Conservation (phyloP, 2,888 invertebrate genomes). For the Agrochola litura region DNA sequence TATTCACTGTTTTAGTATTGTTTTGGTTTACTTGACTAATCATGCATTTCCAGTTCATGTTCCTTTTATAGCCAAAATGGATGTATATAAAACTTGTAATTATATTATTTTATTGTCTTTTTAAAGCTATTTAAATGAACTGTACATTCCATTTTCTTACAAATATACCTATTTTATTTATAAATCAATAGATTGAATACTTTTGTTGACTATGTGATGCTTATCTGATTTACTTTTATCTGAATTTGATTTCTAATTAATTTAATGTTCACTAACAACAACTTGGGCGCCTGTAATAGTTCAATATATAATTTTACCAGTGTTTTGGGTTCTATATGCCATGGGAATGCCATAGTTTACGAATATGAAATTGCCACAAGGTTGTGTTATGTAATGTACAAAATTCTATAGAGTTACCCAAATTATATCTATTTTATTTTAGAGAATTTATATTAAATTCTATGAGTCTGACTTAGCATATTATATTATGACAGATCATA, state of each 20-base stretch:
- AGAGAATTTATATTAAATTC: slow-evolving; percentile 89
- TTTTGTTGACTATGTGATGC: slow-evolving; percentile 38
- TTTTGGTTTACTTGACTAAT: slow-evolving; percentile 62
- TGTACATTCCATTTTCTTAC: slow-evolving; percentile 81
- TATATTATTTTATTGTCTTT: slow-evolving; percentile 51
- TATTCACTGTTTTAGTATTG: slow-evolving; percentile 55
- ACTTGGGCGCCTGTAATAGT: slow-evolving; percentile 71
- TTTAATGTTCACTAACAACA: slow-evolving; percentile 25
- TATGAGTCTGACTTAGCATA: slow-evolving; percentile 88
- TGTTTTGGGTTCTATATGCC: slow-evolving; percentile 67
- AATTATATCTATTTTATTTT: slow-evolving; percentile 81
- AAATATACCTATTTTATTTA: slow-evolving; percentile 50
- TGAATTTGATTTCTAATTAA: slow-evolving; percentile 27
- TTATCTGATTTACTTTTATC: slow-evolving; percentile 36
- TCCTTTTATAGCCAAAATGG: slow-evolving; percentile 76
- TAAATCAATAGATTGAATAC: slow-evolving; percentile 30
- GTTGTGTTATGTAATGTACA: slow-evolving; percentile 88
- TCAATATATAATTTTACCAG: slow-evolving; percentile 67
- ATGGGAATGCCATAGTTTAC: slow-evolving; percentile 84
- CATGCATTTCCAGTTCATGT: slow-evolving; percentile 74
- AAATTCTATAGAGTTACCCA: slow-evolving; percentile 87
- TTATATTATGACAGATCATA: slow-evolving; percentile 83
- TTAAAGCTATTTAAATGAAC: slow-evolving; percentile 70
- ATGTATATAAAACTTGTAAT: slow-evolving; percentile 62
- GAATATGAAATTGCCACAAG: slow-evolving; percentile 84